Percentiles rank a stretch among this genome's conserved stretches.
Evolutionary conservation across 1,140 invertebrate genomes (phyloP).

Genomic region (Stegodyphus dumicola): DNA sequence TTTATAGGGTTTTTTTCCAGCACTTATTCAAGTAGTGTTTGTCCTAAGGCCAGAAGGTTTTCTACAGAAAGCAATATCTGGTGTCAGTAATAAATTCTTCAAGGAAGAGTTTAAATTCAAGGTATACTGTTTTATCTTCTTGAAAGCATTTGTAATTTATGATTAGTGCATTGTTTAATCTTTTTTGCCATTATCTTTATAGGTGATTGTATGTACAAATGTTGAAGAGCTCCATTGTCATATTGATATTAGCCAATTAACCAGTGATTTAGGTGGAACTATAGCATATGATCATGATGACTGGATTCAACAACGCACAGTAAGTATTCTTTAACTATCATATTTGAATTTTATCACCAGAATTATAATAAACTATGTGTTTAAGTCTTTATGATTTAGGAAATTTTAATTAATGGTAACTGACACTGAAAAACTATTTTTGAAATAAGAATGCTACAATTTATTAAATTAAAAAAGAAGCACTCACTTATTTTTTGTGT

Average conservation of each 20-base stretch:
- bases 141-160: background rate
- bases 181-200: conserved; percentile 27
- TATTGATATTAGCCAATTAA: conserved; percentile 86
- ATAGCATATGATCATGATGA: conserved; percentile 91
- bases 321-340: conserved; percentile 70
- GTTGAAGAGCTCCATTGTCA: conserved; percentile 86
- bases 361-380: background rate
- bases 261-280: conserved; percentile 86
- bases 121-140: conserved; percentile 69
- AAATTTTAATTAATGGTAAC: background rate
- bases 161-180: background rate
- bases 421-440: too few relatives aligned
- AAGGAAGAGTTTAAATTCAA: conserved; percentile 95
- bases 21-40: conserved; percentile 90
- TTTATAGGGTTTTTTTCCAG: conserved; percentile 89
- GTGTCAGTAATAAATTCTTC: conserved; percentile 93
- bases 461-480: too few relatives aligned
- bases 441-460: too few relatives aligned
- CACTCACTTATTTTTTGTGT: too few relatives aligned
- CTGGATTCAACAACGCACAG: conserved; percentile 96
- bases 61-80: conserved; percentile 93
- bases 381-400: background rate
- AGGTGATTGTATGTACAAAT: conserved; percentile 77
- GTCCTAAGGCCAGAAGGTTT: conserved; percentile 91
- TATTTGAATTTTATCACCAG: background rate